Base-by-base conservation (phyloP, 2,888 invertebrate genomes). In the Zygothrica quintamaculata region DNA sequence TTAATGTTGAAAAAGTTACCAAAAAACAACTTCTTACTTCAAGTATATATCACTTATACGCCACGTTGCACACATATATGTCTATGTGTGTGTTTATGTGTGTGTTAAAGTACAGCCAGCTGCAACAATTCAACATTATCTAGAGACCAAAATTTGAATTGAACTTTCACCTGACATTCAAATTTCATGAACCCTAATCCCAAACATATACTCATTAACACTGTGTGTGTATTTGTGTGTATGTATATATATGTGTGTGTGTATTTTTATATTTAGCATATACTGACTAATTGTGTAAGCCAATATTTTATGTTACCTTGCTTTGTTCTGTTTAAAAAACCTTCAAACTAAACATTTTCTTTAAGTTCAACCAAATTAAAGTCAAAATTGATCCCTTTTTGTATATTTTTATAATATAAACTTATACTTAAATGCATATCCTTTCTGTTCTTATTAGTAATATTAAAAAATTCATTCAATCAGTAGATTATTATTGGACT, bases 1-100 rank as follows among this genome's bases (percentile, higher is more conserved):
- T 81, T 81, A 81, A 81, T 68, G 80, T 79, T 79, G 55, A 64
- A 70, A 77, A 71, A 86, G 58, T 77, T 75, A 37, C 51, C 31
- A 25, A 46, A 82, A 82, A 73, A 64, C 62, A 15, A 53, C 18
- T 66, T 40, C 12, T 42, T 58, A 64, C 60, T 68, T 47, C 3
- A 3, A 5, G 18, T 22, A 22, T 22, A 55, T 40, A 68, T 66
- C 59, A 47, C 53, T 64, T 82, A 81, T 79, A 55, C 80, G 78
- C 58, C 46, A 31, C 13, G 57, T 26, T 67, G 56, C 40, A 29
- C 31, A 11, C 7, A 22, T 22, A n/a, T 15, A 16, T 33, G 29
- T 12, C 8, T 25, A 13, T 3, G 13, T 12, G n/a, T 13, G 36
- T 12, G 18, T 22, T 2, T 22, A 5, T 22, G n/a, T 13, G 5